A percentile compares a stretch with the other conserved stretches of the same genome.
phyloP scores from a whole-genome alignment of 2,888 invertebrate species.

The Cheilosia impressa region DNA sequence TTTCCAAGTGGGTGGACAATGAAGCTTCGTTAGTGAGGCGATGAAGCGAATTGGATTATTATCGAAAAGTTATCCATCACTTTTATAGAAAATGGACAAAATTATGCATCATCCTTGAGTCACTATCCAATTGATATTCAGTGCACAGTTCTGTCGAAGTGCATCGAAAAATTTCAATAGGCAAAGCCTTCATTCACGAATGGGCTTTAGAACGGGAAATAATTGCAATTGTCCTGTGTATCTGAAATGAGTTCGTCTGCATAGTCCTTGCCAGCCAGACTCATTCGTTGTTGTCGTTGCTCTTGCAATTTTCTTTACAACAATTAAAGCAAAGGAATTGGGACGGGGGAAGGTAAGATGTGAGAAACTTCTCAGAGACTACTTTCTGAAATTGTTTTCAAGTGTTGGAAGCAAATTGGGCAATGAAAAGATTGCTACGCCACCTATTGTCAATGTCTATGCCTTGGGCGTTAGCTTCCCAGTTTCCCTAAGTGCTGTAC shows the following conservation, averaged over 20 bases:
- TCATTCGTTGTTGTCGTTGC: background rate
- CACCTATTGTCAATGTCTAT: slow-evolving; percentile 10
- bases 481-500: slow-evolving; percentile 1
- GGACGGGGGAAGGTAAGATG: no score
- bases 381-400: slow-evolving; percentile 20
- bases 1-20: slow-evolving; percentile 40
- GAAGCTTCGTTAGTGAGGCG: background rate
- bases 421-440: slow-evolving; percentile 11
- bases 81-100: background rate
- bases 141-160: background rate
- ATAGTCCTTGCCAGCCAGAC: background rate
- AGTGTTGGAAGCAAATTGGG: slow-evolving; percentile 29
- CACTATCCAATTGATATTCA: slow-evolving; percentile 8
- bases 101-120: background rate
- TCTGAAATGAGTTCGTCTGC: background rate
- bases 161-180: background rate
- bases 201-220: background rate
- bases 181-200: background rate
- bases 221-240: slow-evolving; percentile 21
- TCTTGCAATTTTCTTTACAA: slow-evolving; percentile 6
- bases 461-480: slow-evolving; percentile 5
- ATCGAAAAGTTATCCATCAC: background rate
- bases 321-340: background rate
- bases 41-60: no score
- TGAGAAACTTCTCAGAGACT: background rate